These are phyloP conservation scores for Mormyrus proboscirostris DNA, from an alignment of 2,797 vertebrate species.

Conservation along the genomic window DNA sequence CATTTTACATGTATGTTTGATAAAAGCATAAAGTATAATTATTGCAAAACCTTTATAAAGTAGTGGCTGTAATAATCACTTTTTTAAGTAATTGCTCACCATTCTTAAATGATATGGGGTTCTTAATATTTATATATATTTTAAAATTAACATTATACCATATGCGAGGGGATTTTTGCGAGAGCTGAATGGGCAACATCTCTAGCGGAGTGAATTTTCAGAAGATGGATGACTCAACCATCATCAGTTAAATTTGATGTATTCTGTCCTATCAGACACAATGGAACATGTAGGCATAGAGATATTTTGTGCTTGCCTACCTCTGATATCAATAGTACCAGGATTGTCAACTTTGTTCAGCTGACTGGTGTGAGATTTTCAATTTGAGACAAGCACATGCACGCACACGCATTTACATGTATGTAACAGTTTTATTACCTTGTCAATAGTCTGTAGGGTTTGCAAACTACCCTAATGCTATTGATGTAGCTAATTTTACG, in stretches of 20 bases:
- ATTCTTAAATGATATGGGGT: not conserved
- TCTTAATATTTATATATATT: not conserved
- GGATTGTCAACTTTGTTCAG: not conserved
- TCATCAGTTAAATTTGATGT: not conserved
- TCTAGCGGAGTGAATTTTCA: not conserved
- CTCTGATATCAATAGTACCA: not conserved
- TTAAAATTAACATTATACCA: no score
- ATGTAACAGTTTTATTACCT: not conserved
- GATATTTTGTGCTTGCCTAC: not conserved
- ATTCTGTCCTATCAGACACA: not conserved
- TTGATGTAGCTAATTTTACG: not conserved
- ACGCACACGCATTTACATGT: not conserved
- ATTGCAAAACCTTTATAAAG: not conserved
- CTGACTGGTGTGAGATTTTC: not conserved
- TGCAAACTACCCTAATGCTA: not conserved
- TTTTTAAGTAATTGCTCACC: not conserved
- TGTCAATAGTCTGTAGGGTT: not conserved
- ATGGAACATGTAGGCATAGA: not conserved
- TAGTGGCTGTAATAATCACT: not conserved
- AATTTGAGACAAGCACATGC: not conserved
- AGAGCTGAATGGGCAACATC: not conserved
- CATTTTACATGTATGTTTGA: not conserved
- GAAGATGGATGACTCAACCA: not conserved
- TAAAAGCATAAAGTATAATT: not conserved
- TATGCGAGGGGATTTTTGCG: not conserved